Conservation (phyloP, 2,888 invertebrate genomes). For the Tenthredo distinguenda region DNA sequence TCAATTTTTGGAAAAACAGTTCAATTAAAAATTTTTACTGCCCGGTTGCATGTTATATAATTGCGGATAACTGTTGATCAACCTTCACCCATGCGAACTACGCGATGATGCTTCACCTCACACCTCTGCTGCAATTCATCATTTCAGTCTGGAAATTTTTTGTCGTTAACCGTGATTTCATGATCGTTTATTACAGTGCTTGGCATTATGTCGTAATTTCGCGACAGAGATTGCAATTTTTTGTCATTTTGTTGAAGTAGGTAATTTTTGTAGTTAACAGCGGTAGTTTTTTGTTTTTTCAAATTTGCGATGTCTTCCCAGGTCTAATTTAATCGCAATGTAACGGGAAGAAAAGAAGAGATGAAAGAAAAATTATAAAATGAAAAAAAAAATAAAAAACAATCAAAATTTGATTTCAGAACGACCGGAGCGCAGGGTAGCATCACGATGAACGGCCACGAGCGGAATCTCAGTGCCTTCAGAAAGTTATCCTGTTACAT, state of each 20-base stretch:
- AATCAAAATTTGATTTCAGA: constrained; percentile 78
- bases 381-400: background rate
- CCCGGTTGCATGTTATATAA: too few relatives aligned
- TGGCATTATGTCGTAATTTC: background rate
- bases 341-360: background rate
- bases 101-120: too few relatives aligned
- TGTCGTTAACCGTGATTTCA: too few relatives aligned
- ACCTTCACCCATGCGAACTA: too few relatives aligned
- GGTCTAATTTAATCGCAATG: background rate
- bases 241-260: background rate
- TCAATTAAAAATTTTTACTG: too few relatives aligned
- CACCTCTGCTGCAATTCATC: too few relatives aligned
- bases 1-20: background rate
- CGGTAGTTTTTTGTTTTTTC: constrained; percentile 51
- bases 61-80: too few relatives aligned
- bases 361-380: background rate
- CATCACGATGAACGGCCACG: constrained; percentile 91
- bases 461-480: constrained; percentile 91
- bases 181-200: too few relatives aligned
- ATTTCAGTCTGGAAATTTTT: too few relatives aligned
- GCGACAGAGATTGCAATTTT: background rate
- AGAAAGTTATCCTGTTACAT: constrained; percentile 97
- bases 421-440: constrained; percentile 90
- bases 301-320: background rate
- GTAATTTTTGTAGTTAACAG: constrained; percentile 17